Conservation (phyloP, 2,797 vertebrate genomes). For the Megalops cyprinoides region DNA sequence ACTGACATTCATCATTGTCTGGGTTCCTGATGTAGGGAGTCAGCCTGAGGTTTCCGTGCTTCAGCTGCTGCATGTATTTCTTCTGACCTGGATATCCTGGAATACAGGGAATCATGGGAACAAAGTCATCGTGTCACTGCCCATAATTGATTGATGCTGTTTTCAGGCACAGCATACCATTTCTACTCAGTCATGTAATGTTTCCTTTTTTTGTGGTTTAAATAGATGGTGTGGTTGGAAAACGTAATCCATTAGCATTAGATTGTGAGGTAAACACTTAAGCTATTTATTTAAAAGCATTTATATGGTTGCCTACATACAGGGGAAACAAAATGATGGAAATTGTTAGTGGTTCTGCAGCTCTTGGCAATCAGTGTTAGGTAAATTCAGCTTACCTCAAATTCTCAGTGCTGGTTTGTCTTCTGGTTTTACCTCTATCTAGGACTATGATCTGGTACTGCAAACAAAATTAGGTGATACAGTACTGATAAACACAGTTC, state of each 20-base stretch:
- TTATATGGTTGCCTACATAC: neutral
- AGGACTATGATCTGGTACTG: too few relatives aligned
- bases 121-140: slow-evolving; percentile 26
- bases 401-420: too few relatives aligned
- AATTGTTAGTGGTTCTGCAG: neutral
- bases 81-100: slow-evolving; percentile 24
- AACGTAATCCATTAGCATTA: neutral
- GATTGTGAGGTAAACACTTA: neutral
- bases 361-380: neutral
- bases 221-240: neutral
- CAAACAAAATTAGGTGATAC: too few relatives aligned
- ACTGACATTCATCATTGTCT: neutral
- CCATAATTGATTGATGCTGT: slow-evolving; percentile 15
- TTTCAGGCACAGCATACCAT: neutral
- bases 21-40: slow-evolving; percentile 2
- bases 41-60: neutral
- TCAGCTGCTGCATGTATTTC: neutral
- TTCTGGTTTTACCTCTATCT: too few relatives aligned
- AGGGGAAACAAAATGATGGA: neutral
- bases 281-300: neutral
- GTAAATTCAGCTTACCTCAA: neutral
- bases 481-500: too few relatives aligned
- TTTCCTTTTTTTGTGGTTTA: neutral
- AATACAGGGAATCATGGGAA: slow-evolving; percentile 31
- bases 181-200: neutral